These are phyloP conservation scores for Drosophila paramelanica DNA, from an alignment of 2,888 invertebrate genomes.

Conservation along the genomic window DNA sequence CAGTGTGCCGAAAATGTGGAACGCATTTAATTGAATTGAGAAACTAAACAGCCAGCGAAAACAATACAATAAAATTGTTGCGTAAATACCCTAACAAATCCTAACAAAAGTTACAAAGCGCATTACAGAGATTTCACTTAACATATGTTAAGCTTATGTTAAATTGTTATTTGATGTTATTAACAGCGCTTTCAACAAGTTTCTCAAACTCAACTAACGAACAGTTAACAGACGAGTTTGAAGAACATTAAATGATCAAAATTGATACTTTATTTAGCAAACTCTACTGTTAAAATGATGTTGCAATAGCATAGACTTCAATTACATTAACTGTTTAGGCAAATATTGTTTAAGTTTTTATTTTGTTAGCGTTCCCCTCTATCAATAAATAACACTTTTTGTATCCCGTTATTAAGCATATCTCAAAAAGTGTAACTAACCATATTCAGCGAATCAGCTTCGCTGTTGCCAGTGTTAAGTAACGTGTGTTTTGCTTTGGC, in stretches of 20 bases:
- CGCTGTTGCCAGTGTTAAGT: no score
- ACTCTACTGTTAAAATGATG: background rate
- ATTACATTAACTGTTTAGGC: no score
- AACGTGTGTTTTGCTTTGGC: no score
- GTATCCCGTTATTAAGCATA: no score
- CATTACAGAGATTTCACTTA: background rate
- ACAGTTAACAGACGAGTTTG: background rate
- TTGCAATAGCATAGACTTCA: background rate
- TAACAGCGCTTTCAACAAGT: background rate
- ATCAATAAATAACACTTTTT: no score
- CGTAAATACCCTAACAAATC: conserved; percentile 38
- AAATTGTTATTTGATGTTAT: background rate
- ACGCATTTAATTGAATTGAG: conserved; percentile 76
- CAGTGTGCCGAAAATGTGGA: conserved; percentile 49
- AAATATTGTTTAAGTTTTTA: no score
- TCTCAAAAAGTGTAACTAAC: no score
- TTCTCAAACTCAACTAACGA: background rate
- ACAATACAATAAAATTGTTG: conserved; percentile 25
- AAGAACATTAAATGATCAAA: background rate
- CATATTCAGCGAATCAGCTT: no score
- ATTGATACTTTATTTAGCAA: background rate
- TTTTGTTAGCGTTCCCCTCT: no score
- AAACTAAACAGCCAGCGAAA: conserved; percentile 51
- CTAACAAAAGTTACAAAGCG: background rate
- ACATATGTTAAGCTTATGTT: background rate